Conservation (phyloP, 2,888 invertebrate genomes). For the Cataglyphis rosenhaueri region DNA sequence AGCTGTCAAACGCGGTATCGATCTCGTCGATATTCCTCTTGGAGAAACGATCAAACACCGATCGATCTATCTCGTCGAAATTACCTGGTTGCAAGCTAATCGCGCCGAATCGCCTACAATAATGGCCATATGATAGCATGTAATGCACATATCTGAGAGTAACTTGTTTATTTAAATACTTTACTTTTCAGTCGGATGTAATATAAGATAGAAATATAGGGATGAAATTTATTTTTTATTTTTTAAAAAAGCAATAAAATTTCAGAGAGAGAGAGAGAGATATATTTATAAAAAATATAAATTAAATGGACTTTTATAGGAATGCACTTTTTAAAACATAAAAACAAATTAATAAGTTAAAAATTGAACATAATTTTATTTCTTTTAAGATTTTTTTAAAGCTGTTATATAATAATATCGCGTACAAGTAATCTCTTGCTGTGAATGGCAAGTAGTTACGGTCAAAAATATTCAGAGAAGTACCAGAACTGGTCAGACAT, state of each 20-base stretch:
- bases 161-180: neutral
- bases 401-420: neutral
- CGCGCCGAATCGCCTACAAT: slow-evolving; percentile 19
- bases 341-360: neutral
- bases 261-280: neutral
- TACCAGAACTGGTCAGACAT: neutral
- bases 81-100: slow-evolving; percentile 81
- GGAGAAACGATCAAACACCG: slow-evolving; percentile 86
- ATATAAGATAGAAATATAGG: neutral
- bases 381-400: neutral
- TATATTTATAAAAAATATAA: neutral
- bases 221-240: neutral
- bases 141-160: neutral
- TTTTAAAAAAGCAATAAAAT: slow-evolving; percentile 3
- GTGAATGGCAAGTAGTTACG: neutral
- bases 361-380: neutral
- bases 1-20: slow-evolving; percentile 88
- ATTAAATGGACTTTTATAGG: neutral
- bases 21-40: slow-evolving; percentile 89
- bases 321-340: neutral
- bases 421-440: neutral
- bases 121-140: neutral
- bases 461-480: neutral
- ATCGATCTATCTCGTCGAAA: slow-evolving; percentile 88
- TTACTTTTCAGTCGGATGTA: neutral